Percentiles rank a stretch among this genome's conserved stretches.
Evolutionary conservation across 2,797 vertebrate species (phyloP).

Genomic region (Sebastes nivosus): DNA sequence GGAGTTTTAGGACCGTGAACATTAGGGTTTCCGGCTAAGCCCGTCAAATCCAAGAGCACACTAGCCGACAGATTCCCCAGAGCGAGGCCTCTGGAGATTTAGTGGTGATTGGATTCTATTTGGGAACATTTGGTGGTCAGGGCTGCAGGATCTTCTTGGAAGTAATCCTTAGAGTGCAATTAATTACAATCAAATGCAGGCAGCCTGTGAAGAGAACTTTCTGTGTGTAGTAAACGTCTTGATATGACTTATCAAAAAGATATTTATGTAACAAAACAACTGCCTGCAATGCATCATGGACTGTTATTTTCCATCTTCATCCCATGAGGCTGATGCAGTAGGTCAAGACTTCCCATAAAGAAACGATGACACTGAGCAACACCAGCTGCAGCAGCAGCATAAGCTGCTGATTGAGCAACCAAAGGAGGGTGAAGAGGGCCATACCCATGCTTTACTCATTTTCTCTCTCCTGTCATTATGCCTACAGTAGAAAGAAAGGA

Average conservation of each 20-base stretch:
- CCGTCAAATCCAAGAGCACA: slow-evolving; percentile 54
- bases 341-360: not conserved
- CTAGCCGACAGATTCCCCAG: slow-evolving; percentile 48
- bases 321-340: not conserved
- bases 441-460: slow-evolving; percentile 23
- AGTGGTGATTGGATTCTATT: slow-evolving; percentile 51
- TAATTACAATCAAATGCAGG: slow-evolving; percentile 35
- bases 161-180: slow-evolving; percentile 13
- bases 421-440: slow-evolving; percentile 20
- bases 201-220: not conserved
- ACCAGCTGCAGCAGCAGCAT: slow-evolving; percentile 21
- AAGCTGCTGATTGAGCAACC: slow-evolving; percentile 19
- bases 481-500: slow-evolving; percentile 56
- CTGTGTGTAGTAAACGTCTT: not conserved
- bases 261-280: not conserved
- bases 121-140: slow-evolving; percentile 61
- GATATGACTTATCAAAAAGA: not conserved
- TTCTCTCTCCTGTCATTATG: slow-evolving; percentile 58
- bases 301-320: not conserved
- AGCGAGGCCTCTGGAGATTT: slow-evolving; percentile 58
- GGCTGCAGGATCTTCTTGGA: slow-evolving; percentile 43
- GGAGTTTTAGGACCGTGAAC: slow-evolving; percentile 59
- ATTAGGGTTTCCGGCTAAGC: slow-evolving; percentile 60
- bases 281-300: not conserved
- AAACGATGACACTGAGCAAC: slow-evolving; percentile 10